Evolutionary conservation across 2,113 vertebrate species (phyloP), one percentile per base, ranked within the genome.

Genomic region (Panthera tigris): DNA sequence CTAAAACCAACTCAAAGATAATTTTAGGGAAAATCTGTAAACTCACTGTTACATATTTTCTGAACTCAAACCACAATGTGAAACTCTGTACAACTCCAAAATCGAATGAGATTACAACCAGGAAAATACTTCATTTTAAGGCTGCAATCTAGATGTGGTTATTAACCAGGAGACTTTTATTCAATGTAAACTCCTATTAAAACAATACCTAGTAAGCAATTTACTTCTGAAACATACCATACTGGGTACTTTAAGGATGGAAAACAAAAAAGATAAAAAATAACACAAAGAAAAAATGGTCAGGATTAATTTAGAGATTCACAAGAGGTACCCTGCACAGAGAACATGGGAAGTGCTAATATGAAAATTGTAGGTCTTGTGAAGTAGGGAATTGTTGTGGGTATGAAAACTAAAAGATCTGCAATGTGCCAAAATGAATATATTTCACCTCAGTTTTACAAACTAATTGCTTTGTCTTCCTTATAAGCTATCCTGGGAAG

Each of bases 1-100:
- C 21, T 83, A 89, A 11, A 93, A 94, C 25, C 90, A 85, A 33
- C 79, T 97, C 41, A 94, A 69, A 94, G 39, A 81, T 69, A 39
- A 91, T 57, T 95, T 87, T 92, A 73, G n/a, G 39, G 10, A 83
- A 76, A 11, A 80, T 83, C 33, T 92, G 25, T 71, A 79, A 95
- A 92, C 27, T 92, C 33, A 79, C 14, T 84, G 7, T 78, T 85
- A 89, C 2, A 9, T 36, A 94, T 74, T 92, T 52, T 68, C 89
- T 52, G 81, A 87, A 93, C 31, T 74, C 50, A 92, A 76, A 95
- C 52, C 27, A 85, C 25, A 91, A 89, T 79, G 41, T 91, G 16
- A 96, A 93, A 45, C 12, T 6, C 39, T 50, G 73, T 66, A 19
- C 6, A 88, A 93, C 13, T 81, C 2, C 29, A 97, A 23, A 88